Conservation (phyloP, 2,888 invertebrate species). For the Heterodera filipjevi region DNA sequence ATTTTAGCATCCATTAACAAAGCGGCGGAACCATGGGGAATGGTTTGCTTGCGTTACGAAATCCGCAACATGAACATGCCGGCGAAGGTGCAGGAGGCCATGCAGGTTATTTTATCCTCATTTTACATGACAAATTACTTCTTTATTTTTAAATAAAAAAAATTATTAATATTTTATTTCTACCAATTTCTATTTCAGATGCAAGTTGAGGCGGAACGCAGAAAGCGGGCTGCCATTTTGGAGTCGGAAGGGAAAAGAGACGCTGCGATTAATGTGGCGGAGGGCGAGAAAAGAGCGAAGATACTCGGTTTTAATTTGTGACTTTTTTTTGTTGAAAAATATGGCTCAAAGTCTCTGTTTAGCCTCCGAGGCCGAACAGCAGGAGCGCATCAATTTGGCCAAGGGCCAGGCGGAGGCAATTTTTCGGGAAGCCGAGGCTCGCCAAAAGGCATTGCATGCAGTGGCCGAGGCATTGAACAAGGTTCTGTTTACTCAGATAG, state of each 20-base stretch:
- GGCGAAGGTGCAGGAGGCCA: slow-evolving; percentile 89
- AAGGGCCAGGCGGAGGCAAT: slow-evolving; percentile 83
- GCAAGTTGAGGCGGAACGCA: slow-evolving; percentile 98
- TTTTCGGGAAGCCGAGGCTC: slow-evolving; percentile 82
- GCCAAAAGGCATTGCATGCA: slow-evolving; percentile 80
- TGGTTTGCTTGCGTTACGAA: slow-evolving; percentile 91
- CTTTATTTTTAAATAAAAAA: too few relatives aligned
- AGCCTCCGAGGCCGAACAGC: slow-evolving; percentile 90
- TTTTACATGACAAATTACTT: too few relatives aligned
- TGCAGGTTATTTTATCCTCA: slow-evolving; percentile 83
- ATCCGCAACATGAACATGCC: slow-evolving; percentile 86
- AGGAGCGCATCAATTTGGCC: slow-evolving; percentile 71
- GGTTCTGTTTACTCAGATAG: neutral
- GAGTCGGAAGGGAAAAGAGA: slow-evolving; percentile 81
- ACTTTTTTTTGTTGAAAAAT: neutral
- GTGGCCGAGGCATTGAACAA: slow-evolving; percentile 73
- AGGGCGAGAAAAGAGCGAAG: slow-evolving; percentile 86
- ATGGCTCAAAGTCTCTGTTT: neutral
- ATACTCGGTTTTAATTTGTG: slow-evolving; percentile 77
- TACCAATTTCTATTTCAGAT: slow-evolving; percentile 32
- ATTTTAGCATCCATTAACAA: slow-evolving; percentile 94
- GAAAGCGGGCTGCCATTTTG: slow-evolving; percentile 91
- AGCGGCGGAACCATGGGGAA: slow-evolving; percentile 97
- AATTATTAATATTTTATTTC: slow-evolving; percentile 88
- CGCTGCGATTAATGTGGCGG: slow-evolving; percentile 86